Percentiles rank a stretch among this genome's conserved stretches.
These are phyloP conservation scores for Erythrolamprus reginae DNA, from an alignment of 2,113 vertebrate species.

Conservation along the genomic window DNA sequence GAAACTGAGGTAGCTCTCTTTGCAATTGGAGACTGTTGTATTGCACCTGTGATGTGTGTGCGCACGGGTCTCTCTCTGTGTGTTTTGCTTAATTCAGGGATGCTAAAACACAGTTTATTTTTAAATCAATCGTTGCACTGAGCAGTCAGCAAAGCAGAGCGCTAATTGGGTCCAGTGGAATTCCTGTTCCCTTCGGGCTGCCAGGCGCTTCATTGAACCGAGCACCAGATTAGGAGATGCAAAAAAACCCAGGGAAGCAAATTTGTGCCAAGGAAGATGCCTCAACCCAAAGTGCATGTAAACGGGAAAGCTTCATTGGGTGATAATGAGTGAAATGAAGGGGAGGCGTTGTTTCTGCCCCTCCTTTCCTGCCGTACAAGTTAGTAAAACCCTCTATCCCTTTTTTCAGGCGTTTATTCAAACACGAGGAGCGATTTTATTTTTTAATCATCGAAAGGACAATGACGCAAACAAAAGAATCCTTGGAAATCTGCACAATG, in stretches of 20 bases:
- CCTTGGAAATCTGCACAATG: neutral
- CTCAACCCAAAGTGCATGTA: slow-evolving; percentile 47
- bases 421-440: neutral
- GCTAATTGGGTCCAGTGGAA: slow-evolving; percentile 79
- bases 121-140: slow-evolving; percentile 63
- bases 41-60: slow-evolving; percentile 22
- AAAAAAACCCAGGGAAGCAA: neutral
- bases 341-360: neutral
- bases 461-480: neutral
- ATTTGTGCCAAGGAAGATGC: slow-evolving; percentile 25
- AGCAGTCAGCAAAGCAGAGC: slow-evolving; percentile 65
- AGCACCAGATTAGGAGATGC: slow-evolving; percentile 36
- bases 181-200: slow-evolving; percentile 59
- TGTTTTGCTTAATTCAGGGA: slow-evolving; percentile 14
- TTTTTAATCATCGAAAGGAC: neutral
- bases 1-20: slow-evolving; percentile 10
- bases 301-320: slow-evolving; percentile 57
- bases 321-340: slow-evolving; percentile 34
- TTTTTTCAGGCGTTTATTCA: neutral
- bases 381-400: slow-evolving; percentile 26
- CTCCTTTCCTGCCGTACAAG: neutral
- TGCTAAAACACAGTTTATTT: slow-evolving; percentile 68
- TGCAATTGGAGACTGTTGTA: slow-evolving; percentile 37
- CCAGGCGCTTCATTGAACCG: slow-evolving; percentile 58
- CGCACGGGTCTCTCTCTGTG: too few relatives aligned